Evolutionary conservation across 2,888 invertebrate genomes (phyloP).

Genomic region (Coecobrya sp.): DNA sequence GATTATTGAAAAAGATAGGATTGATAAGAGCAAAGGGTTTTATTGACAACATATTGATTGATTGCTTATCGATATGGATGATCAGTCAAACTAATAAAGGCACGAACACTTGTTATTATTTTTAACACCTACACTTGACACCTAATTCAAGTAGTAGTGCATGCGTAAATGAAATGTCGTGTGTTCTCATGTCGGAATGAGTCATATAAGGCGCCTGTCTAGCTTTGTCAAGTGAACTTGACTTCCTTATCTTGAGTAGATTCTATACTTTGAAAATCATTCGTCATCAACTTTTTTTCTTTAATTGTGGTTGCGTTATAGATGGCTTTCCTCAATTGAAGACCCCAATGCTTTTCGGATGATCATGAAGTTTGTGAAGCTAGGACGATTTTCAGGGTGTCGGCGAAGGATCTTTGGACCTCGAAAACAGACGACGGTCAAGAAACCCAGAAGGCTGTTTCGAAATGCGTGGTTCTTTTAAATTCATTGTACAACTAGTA

Average conservation of each 20-base stretch:
- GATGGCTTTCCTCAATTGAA: slow-evolving; percentile 70
- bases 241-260: slow-evolving; percentile 33
- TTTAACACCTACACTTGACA: slow-evolving; percentile 37
- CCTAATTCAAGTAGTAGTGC: background rate
- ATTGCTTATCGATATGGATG: background rate
- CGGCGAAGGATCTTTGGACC: slow-evolving; percentile 57
- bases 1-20: slow-evolving; percentile 33
- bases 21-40: slow-evolving; percentile 14
- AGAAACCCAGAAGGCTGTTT: slow-evolving; percentile 61
- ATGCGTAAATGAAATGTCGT: background rate
- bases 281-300: background rate
- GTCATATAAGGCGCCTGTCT: background rate
- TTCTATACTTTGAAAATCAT: background rate
- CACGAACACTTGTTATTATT: slow-evolving; percentile 2
- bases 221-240: background rate
- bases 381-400: slow-evolving; percentile 71
- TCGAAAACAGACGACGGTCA: slow-evolving; percentile 44
- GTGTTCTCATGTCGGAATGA: background rate
- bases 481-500: background rate
- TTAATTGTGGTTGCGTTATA: slow-evolving; percentile 13
- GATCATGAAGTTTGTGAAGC: slow-evolving; percentile 75
- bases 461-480: slow-evolving; percentile 70
- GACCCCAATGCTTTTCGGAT: slow-evolving; percentile 70
- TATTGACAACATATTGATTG: background rate
- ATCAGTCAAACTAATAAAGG: background rate